A percentile compares a stretch with the other conserved stretches of the same genome.
Evolutionary conservation across 1,140 invertebrate genomes (phyloP).

Genomic region (Leptinotarsa defecta): DNA sequence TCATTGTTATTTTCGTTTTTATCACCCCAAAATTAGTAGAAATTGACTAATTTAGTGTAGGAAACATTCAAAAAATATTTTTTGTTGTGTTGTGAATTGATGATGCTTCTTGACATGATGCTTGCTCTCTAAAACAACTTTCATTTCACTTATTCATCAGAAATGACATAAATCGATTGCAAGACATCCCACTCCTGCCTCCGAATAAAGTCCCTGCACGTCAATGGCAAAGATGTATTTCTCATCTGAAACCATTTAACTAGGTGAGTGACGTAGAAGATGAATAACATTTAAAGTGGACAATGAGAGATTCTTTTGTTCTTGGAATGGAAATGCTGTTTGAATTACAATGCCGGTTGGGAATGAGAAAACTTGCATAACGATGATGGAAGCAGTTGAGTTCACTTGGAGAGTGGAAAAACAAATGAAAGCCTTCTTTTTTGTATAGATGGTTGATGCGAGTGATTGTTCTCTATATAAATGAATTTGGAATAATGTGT

Average conservation of each 20-base stretch:
- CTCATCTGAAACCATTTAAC: neutral
- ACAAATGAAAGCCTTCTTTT: neutral
- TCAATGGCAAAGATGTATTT: neutral
- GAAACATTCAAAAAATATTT: too few relatives aligned
- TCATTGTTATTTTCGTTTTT: too few relatives aligned
- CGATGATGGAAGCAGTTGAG: neutral
- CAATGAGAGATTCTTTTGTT: neutral
- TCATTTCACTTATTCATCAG: too few relatives aligned
- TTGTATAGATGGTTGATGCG: neutral
- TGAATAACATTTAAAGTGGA: slow-evolving; percentile 3
- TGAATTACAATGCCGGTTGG: neutral
- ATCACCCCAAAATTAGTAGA: too few relatives aligned
- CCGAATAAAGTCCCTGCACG: neutral
- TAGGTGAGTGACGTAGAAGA: neutral
- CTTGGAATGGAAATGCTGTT: slow-evolving; percentile 6
- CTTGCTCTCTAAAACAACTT: too few relatives aligned
- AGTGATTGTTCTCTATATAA: neutral
- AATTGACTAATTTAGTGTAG: too few relatives aligned
- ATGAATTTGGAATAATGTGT: neutral
- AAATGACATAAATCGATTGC: too few relatives aligned
- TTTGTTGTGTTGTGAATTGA: too few relatives aligned
- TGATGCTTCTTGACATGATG: too few relatives aligned
- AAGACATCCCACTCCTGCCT: neutral
- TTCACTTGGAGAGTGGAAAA: neutral
- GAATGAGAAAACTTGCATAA: neutral